Conservation (phyloP, 2,797 vertebrate genomes). For the Gallinago solitaria region DNA sequence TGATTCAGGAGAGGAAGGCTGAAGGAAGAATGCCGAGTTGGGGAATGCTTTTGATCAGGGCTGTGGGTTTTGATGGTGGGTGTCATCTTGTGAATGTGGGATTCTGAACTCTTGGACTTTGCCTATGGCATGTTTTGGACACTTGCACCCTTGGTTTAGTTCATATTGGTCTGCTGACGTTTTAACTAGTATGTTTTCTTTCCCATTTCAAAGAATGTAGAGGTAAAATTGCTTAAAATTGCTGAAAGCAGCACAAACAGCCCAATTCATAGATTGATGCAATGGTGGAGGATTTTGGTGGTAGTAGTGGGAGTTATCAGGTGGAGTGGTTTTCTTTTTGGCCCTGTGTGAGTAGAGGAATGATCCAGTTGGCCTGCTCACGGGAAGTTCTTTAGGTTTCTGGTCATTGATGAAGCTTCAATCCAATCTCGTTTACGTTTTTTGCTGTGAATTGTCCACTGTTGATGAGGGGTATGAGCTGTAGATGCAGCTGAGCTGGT, state of each 20-base stretch:
- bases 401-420: neutral
- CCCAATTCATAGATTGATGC: neutral
- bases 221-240: neutral
- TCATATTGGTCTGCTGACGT: neutral
- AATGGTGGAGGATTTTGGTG: neutral
- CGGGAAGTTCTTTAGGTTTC: neutral
- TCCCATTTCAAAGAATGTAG: neutral
- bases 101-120: neutral
- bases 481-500: neutral
- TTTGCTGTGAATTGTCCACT: neutral
- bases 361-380: neutral
- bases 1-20: neutral
- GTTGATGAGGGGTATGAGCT: neutral
- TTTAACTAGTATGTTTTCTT: neutral
- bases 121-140: neutral
- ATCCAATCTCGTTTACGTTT: neutral
- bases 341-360: neutral
- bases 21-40: neutral
- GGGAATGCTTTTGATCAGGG: neutral
- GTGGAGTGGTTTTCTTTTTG: neutral
- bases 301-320: neutral
- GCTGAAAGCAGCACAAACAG: neutral
- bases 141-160: neutral
- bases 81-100: neutral
- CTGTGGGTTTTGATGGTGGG: neutral